Base-by-base conservation (phyloP, 2,113 vertebrate species). In the Sylvilagus bachmani region DNA sequence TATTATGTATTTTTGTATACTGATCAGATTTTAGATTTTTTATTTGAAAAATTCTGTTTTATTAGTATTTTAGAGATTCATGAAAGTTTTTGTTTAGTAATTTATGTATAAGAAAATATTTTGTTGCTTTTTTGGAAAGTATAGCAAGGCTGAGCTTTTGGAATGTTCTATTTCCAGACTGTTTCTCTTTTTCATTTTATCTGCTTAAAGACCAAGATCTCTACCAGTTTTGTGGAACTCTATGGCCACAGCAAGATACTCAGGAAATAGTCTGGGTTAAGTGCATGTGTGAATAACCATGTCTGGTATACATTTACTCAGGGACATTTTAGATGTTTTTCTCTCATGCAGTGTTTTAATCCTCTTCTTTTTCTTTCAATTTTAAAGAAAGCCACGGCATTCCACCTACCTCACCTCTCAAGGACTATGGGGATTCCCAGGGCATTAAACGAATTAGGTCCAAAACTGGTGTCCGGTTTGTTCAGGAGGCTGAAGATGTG, bases 321-420 rank as follows among this genome's bases (percentile, higher is more conserved):
- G 19, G 81, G 13, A 83, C 82, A 31, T 53, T 95, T 85, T 73
- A 58, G 38, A 49, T 36, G 0, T 64, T 79, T 58, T 89, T 6
- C 89, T 74, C 51, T 96, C 61, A 71, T 3, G 0, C 51, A 89
- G 2, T 85, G 66, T 94, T 96, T 89, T 93, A 33, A 95, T 89
- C 12, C 10, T 79, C 3, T 86, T 81, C 61, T 2, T 87, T 86
- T 96, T 96, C 27, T 97, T 93, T 95, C 80, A n/a, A 85, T 93
- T 93, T 69, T 98, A n/a, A 98, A 99, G 99, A 99, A 6, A 98
- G 94, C 33, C 96, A 31, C 38, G 98, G 86, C 87, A 99, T 99
- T 94, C 90, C 97, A 80, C 99, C 99, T 77, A 99, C 99, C 51
- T 99, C 99, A 92, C 98, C 99, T 55, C 98, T 99, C 93, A 99